These are phyloP conservation scores for Helicoverpa assulta DNA, from an alignment of 2,888 invertebrate genomes.

Conservation along the genomic window DNA sequence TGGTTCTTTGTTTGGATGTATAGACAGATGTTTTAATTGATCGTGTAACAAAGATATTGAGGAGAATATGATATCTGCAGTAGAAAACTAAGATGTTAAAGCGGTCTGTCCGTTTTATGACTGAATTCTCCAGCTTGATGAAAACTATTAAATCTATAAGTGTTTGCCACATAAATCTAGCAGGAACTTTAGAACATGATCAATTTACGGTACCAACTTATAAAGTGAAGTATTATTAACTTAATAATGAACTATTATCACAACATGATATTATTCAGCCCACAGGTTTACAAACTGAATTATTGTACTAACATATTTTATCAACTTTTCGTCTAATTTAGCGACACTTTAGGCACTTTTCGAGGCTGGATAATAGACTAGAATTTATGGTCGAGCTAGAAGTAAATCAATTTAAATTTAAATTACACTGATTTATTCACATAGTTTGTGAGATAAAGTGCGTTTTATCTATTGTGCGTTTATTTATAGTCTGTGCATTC, in stretches of 20 bases:
- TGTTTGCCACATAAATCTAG: too few species aligned
- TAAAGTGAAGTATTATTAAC: constrained; percentile 8
- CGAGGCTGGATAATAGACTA: constrained; percentile 37
- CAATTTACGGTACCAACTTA: background rate
- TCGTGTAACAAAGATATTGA: background rate
- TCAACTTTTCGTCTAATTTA: constrained; percentile 58
- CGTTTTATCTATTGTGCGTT: constrained; percentile 43
- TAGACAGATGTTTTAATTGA: background rate
- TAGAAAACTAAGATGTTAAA: background rate
- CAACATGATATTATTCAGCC: constrained; percentile 24
- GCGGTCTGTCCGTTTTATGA: too few species aligned
- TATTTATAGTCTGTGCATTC: constrained; percentile 30
- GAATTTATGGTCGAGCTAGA: constrained; percentile 32
- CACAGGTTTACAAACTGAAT: constrained; percentile 32
- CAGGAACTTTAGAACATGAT: background rate
- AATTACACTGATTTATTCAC: constrained; percentile 47
- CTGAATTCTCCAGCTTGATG: too few species aligned
- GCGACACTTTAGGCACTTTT: constrained; percentile 47
- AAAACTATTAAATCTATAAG: too few species aligned
- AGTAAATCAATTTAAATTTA: constrained; percentile 58
- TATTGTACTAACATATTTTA: constrained; percentile 47
- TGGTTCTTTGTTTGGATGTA: background rate
- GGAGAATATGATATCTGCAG: background rate
- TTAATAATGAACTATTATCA: constrained; percentile 33
- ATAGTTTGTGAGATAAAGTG: constrained; percentile 42